phyloP scores from a whole-genome alignment of 2,888 invertebrate species.

The Hemistola chrysoprasaria region DNA sequence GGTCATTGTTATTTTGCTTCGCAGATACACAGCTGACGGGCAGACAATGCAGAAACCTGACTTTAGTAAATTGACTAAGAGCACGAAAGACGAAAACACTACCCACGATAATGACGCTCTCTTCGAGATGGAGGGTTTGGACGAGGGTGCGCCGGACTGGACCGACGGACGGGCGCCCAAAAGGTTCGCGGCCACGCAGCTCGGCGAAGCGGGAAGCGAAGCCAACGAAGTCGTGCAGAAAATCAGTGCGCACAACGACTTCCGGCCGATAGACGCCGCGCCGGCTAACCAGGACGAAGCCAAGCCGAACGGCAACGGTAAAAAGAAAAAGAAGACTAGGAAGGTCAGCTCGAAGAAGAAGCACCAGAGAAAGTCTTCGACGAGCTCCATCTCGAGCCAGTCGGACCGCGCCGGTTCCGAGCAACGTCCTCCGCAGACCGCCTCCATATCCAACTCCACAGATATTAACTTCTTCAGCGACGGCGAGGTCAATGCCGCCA shows the following conservation, averaged over 20 bases:
- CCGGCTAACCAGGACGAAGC: conserved; percentile 63
- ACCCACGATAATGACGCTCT: conserved; percentile 81
- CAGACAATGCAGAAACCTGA: conserved; percentile 81
- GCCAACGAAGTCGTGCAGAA: conserved; percentile 82
- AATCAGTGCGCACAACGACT: conserved; percentile 84
- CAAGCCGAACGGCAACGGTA: conserved; percentile 81
- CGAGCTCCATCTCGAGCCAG: conserved; percentile 77
- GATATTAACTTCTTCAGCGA: conserved; percentile 93
- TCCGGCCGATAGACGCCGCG: conserved; percentile 80
- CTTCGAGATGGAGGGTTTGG: conserved; percentile 86
- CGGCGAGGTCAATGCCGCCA: conserved; percentile 89
- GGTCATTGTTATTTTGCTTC: conserved; percentile 16
- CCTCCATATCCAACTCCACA: conserved; percentile 56
- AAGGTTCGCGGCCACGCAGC: conserved; percentile 80
- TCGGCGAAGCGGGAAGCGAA: conserved; percentile 68
- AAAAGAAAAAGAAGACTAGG: conserved; percentile 90
- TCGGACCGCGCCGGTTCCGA: conserved; percentile 78
- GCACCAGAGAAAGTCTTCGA: conserved; percentile 87
- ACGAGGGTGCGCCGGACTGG: conserved; percentile 74
- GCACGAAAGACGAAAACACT: conserved; percentile 55
- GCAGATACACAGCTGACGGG: conserved; percentile 83
- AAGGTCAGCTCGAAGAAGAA: conserved; percentile 91
- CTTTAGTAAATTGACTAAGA: conserved; percentile 75
- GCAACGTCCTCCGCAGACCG: conserved; percentile 56
- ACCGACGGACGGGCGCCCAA: conserved; percentile 75